Conservation (phyloP, 23 tunicate genomes). For the Phallusia fumigata region DNA sequence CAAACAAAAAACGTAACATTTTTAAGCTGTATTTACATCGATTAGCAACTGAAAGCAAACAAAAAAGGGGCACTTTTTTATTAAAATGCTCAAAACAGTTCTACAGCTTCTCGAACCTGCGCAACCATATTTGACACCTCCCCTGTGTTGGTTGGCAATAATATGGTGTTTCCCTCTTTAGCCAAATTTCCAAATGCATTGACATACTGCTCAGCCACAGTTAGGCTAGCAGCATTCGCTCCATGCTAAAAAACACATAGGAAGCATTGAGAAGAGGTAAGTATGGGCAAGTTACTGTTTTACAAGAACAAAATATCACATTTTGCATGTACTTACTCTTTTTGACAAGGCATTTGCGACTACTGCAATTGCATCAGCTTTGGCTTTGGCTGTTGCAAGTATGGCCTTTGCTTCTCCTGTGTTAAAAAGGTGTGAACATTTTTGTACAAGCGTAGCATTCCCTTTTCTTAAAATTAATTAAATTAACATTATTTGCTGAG, state of each 20-base stretch:
- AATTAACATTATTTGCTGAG: neutral
- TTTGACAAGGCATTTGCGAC: conserved; percentile 54
- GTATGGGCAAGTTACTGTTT: too few species aligned
- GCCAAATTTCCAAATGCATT: conserved; percentile 88
- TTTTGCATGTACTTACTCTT: conserved; percentile 24
- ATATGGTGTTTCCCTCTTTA: conserved; percentile 90
- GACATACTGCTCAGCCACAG: conserved; percentile 94
- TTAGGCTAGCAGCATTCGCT: conserved; percentile 71
- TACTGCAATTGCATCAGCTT: conserved; percentile 67
- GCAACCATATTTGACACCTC: conserved; percentile 93
- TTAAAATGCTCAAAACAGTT: neutral
- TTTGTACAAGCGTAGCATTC: neutral
- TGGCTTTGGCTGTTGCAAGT: conserved; percentile 88
- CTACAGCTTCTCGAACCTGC: conserved; percentile 33
- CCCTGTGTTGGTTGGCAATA: conserved; percentile 88
- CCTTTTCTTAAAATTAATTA: neutral
- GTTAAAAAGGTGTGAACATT: neutral
- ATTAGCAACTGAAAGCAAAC: neutral
- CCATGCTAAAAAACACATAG: conserved; percentile 72
- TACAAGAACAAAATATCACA: neutral
- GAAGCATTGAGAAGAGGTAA: too few species aligned
- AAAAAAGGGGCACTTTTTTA: neutral
- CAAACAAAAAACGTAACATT: neutral
- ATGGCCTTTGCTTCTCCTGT: conserved; percentile 93
- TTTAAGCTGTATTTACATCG: too few species aligned